These are phyloP conservation scores for Typhlichthys subterraneus DNA, from an alignment of 2,797 vertebrate genomes.

Conservation along the genomic window DNA sequence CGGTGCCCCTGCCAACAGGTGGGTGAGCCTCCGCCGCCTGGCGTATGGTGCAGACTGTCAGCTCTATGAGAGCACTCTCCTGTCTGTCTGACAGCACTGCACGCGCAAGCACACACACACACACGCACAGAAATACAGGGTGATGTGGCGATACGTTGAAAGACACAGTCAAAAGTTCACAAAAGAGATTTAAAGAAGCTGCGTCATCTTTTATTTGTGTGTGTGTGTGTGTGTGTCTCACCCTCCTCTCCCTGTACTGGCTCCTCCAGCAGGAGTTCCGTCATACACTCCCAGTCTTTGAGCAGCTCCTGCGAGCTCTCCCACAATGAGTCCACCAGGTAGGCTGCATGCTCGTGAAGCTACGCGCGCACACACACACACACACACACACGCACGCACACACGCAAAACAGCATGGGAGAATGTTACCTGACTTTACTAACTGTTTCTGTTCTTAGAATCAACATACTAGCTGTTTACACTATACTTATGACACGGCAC, in stretches of 20 bases:
- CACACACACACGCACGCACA: neutral
- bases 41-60: conserved; percentile 95
- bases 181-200: too few relatives aligned
- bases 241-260: conserved; percentile 97
- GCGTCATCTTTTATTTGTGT: neutral
- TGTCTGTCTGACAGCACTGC: conserved; percentile 94
- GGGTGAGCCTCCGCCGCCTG: conserved; percentile 98
- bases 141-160: neutral
- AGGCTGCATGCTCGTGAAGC: conserved; percentile 98
- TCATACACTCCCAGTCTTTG: conserved; percentile 99
- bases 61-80: conserved; percentile 95
- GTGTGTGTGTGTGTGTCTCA: conserved; percentile 55
- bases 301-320: conserved; percentile 98
- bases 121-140: neutral
- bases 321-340: conserved; percentile 98
- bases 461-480: too few relatives aligned
- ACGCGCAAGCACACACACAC: neutral
- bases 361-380: conserved; percentile 52
- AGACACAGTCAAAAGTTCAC: too few relatives aligned
- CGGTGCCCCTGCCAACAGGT: conserved; percentile 96
- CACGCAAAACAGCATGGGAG: neutral
- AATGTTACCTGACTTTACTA: too few relatives aligned
- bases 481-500: too few relatives aligned
- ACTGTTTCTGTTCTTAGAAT: too few relatives aligned
- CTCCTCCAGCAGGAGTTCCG: conserved; percentile 94